These are phyloP conservation scores for Bemisia tabaci DNA, from an alignment of 1,140 invertebrate species.

Conservation along the genomic window DNA sequence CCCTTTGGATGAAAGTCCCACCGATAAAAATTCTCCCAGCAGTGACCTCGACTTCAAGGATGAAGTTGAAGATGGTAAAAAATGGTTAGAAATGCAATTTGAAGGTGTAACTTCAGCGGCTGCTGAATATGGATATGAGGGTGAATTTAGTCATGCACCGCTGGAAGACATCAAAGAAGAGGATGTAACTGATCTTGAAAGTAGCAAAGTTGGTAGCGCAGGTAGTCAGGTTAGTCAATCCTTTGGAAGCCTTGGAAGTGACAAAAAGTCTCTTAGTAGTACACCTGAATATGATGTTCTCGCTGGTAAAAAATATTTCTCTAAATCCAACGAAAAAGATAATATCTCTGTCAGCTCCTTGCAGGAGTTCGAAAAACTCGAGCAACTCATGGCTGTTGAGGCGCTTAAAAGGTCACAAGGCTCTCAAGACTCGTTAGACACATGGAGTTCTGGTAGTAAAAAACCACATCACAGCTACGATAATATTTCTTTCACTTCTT, in stretches of 20 bases:
- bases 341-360: conserved; percentile 81
- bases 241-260: conserved; percentile 57
- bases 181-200: conserved; percentile 70
- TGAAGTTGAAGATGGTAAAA: conserved; percentile 59
- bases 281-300: conserved; percentile 75
- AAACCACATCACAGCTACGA: conserved; percentile 61
- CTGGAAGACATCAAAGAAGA: conserved; percentile 84
- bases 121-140: conserved; percentile 51
- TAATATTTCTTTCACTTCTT: conserved; percentile 76
- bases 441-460: conserved; percentile 47
- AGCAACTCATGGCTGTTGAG: conserved; percentile 58
- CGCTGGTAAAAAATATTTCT: conserved; percentile 61
- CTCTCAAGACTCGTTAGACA: conserved; percentile 54
- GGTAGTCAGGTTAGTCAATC: conserved; percentile 62
- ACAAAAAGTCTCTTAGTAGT: conserved; percentile 58
- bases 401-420: conserved; percentile 43
- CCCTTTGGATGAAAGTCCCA: conserved; percentile 59
- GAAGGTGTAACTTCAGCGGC: conserved; percentile 48
- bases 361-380: conserved; percentile 86
- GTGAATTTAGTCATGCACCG: conserved; percentile 54
- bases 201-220: conserved; percentile 60
- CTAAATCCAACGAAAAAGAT: conserved; percentile 68
- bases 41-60: conserved; percentile 29
- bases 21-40: conserved; percentile 25
- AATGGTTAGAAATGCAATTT: conserved; percentile 81